Conservation (phyloP, 2,888 invertebrate species). For the Eurytoma adleriae region DNA sequence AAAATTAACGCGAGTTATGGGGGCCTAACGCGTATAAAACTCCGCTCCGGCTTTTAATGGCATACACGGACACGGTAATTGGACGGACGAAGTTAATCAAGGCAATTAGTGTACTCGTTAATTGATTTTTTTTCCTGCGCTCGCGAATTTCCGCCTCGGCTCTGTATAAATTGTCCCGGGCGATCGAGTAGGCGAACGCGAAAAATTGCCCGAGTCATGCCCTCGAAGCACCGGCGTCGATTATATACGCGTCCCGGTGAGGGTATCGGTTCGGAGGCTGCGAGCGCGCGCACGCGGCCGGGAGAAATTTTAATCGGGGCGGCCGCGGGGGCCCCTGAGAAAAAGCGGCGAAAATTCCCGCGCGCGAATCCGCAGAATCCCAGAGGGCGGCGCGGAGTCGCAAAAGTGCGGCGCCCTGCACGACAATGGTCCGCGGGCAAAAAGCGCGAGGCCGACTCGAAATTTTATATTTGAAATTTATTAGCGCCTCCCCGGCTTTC, state of each 20-base stretch:
- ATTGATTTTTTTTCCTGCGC: conserved; percentile 24
- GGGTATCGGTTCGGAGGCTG: too few relatives aligned
- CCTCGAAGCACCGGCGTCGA: too few relatives aligned
- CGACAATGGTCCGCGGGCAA: conserved; percentile 50
- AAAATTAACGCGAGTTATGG: conserved; percentile 30
- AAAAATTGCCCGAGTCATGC: too few relatives aligned
- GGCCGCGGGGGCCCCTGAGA: too few relatives aligned
- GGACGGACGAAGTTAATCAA: conserved; percentile 25
- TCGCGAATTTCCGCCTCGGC: conserved; percentile 28
- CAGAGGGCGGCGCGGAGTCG: conserved; percentile 46
- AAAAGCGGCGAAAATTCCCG: too few relatives aligned
- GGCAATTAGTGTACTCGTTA: conserved; percentile 26
- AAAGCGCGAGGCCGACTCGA: conserved; percentile 65
- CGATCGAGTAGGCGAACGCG: too few relatives aligned
- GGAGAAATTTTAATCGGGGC: too few relatives aligned
- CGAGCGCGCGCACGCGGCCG: too few relatives aligned
- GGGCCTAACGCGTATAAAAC: not conserved
- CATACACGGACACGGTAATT: conserved; percentile 26
- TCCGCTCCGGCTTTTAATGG: not conserved
- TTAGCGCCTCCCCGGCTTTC: conserved; percentile 68
- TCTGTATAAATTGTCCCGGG: too few relatives aligned
- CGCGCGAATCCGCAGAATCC: too few relatives aligned
- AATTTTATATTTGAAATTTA: conserved; percentile 75
- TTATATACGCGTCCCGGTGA: too few relatives aligned
- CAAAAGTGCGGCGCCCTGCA: conserved; percentile 5